Evolutionary conservation across 2,888 invertebrate genomes (phyloP), one percentile per base, ranked within the genome.

Genomic region (Lasioglossum villosulum): DNA sequence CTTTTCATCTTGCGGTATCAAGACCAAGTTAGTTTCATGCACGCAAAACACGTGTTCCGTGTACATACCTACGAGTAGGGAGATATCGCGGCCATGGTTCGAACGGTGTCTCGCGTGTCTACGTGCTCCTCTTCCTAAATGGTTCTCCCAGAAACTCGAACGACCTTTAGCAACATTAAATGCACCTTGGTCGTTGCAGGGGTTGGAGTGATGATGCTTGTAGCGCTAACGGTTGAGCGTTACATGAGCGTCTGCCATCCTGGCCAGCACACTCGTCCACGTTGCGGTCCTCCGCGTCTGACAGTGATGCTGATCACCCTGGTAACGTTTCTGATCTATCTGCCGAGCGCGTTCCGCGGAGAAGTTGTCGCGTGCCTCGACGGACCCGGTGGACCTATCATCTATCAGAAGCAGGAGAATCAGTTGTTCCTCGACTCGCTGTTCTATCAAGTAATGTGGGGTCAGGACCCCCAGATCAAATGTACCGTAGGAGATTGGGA

Each of bases 221-320:
- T 97, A 77, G 97, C 97, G 16, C 95, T 97, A 90, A 97, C 97
- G 30, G 96, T 97, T 84, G 97, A 97, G 93, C 96, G 97, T 68
- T 97, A 97, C 95, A 96, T 97, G 52, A 97, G 97, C 84, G 97
- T 97, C 10, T 97, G 97, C 91, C 97, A 97, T 95, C 97, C 97
- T 4, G 96, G 97, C 6, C 93, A 93, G 85, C 96, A 96, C 90
- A 96, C 97, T 27, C 95, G 97, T 72, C 97, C 97, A 6, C 96
- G 97, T 72, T 96, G 97, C 94, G 97, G 97, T 59, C 96, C 96
- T 6, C 97, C 97, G 27, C 96, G 96, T 91, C 96, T 96, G 78
- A 96, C 97, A 8, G 97, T 97, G 72, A 96, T 96, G 73, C 95
- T 97, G 80, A 97, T 97, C 86, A 96, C 97, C 23, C 91, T 97